Evolutionary conservation across 2,113 vertebrate species (phyloP).

Genomic region (Limanda limanda): DNA sequence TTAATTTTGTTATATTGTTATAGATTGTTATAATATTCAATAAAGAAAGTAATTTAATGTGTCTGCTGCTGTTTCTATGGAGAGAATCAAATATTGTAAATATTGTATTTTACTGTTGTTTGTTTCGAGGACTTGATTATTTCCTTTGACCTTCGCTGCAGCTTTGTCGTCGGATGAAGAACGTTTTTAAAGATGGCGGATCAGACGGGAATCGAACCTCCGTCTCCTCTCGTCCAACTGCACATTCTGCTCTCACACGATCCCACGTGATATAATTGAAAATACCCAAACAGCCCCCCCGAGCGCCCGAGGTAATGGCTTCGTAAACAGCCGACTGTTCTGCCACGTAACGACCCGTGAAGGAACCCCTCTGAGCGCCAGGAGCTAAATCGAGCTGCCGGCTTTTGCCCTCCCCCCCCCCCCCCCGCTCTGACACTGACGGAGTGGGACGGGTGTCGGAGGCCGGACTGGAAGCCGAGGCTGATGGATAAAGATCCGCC

Average conservation of each 20-base stretch:
- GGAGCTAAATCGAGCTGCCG: slow-evolving; percentile 76
- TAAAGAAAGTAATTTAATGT: no score
- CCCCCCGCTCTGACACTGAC: slow-evolving; percentile 85
- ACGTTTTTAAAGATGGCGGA: neutral
- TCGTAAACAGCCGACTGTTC: slow-evolving; percentile 63
- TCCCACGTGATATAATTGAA: slow-evolving; percentile 65
- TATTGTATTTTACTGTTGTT: no score
- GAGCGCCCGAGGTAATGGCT: slow-evolving; percentile 56
- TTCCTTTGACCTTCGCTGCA: no score
- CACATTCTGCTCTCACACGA: slow-evolving; percentile 57
- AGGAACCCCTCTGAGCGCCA: slow-evolving; percentile 73
- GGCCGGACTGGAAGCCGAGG: slow-evolving; percentile 78
- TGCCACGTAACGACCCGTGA: slow-evolving; percentile 72
- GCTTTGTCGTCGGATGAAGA: no score
- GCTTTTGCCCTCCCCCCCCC: no score
- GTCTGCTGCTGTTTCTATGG: no score
- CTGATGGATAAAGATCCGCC: slow-evolving; percentile 80
- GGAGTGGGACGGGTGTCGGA: slow-evolving; percentile 86
- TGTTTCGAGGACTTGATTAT: neutral
- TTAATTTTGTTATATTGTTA: no score
- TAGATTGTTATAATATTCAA: no score
- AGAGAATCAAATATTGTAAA: no score
- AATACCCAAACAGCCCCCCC: slow-evolving; percentile 50
- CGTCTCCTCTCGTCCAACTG: slow-evolving; percentile 43
- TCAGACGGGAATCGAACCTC: slow-evolving; percentile 17